Evolutionary conservation across 1,140 invertebrate genomes (phyloP).

Genomic region (Euwallacea similis): DNA sequence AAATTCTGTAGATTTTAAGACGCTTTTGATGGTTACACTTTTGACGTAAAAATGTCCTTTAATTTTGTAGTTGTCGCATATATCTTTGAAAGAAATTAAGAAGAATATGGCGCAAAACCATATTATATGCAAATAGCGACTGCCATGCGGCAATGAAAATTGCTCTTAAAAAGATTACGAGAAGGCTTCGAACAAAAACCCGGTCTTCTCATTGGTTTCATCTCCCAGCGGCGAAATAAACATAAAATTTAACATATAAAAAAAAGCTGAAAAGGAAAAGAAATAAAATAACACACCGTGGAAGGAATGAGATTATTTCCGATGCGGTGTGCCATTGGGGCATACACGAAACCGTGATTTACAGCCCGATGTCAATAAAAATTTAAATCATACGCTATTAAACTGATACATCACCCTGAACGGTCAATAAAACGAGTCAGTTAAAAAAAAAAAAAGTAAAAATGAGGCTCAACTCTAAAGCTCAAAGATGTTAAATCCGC

Average conservation of each 20-base stretch:
- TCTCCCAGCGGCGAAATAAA: slow-evolving; percentile 17
- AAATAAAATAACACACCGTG: slow-evolving; percentile 24
- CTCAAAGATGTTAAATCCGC: slow-evolving; percentile 23
- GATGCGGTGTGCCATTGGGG: slow-evolving; percentile 31
- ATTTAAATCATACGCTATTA: slow-evolving; percentile 51
- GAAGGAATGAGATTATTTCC: slow-evolving; percentile 29
- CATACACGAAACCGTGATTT: slow-evolving; percentile 44
- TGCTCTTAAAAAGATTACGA: too few relatives aligned
- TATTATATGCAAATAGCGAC: too few relatives aligned
- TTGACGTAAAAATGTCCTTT: too few relatives aligned
- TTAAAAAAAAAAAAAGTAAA: slow-evolving; percentile 31
- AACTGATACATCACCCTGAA: slow-evolving; percentile 45
- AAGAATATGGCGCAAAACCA: too few relatives aligned
- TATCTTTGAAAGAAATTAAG: too few relatives aligned
- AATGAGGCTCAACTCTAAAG: background rate
- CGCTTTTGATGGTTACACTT: too few relatives aligned
- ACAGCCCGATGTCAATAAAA: slow-evolving; percentile 47
- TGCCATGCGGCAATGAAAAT: too few relatives aligned
- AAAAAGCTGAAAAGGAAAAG: slow-evolving; percentile 17
- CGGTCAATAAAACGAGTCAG: slow-evolving; percentile 41
- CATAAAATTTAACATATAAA: slow-evolving; percentile 28
- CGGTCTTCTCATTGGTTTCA: too few relatives aligned
- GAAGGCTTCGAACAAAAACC: too few relatives aligned
- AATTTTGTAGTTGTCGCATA: too few relatives aligned
- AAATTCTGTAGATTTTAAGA: too few relatives aligned